These are phyloP conservation scores for Choloepus hoffmanni DNA, from an alignment of 2,113 vertebrate species.

Conservation along the genomic window DNA sequence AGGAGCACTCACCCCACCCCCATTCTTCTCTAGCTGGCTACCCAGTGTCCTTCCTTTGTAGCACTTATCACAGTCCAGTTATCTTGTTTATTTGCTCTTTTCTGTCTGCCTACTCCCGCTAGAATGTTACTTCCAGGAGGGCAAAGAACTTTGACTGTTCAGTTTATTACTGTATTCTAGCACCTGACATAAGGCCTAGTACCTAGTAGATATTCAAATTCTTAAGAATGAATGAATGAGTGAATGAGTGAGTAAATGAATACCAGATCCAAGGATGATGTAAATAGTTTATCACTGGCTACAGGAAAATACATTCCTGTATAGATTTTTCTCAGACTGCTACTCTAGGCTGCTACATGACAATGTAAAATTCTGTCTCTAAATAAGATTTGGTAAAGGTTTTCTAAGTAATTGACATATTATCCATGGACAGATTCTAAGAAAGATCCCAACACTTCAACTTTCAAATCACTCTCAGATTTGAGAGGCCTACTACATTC, in stretches of 20 bases:
- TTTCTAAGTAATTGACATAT: conserved; percentile 33
- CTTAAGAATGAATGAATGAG: neutral
- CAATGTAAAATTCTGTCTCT: neutral
- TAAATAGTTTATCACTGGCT: neutral
- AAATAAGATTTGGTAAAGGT: conserved; percentile 24
- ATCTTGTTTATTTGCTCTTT: neutral
- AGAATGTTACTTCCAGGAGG: neutral
- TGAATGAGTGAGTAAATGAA: neutral
- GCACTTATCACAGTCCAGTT: neutral
- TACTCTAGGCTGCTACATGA: neutral
- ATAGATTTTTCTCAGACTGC: neutral
- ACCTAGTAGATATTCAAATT: neutral
- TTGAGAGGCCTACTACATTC: neutral
- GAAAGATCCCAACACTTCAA: neutral
- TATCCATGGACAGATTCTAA: neutral
- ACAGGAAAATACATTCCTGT: neutral
- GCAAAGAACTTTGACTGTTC: neutral
- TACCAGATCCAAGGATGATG: neutral
- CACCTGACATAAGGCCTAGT: neutral
- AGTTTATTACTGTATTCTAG: neutral
- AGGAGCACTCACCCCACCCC: neutral
- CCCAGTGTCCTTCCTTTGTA: neutral
- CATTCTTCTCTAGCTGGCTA: neutral
- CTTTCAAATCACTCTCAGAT: neutral
- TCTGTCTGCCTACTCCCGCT: neutral